These are phyloP conservation scores for Menidia beryllina DNA, from an alignment of 2,113 vertebrate species.

Conservation along the genomic window DNA sequence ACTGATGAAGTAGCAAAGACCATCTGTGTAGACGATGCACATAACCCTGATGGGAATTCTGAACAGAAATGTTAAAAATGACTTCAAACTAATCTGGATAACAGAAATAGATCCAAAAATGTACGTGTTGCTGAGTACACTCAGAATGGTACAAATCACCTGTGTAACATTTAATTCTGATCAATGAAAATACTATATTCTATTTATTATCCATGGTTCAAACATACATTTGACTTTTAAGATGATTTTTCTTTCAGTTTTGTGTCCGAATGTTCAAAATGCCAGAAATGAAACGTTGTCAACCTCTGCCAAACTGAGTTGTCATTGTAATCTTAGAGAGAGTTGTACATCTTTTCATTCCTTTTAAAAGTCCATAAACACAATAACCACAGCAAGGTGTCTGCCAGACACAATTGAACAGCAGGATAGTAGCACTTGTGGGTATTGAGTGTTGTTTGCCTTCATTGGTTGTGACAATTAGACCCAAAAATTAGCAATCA, in stretches of 20 bases:
- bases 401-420: slow-evolving; percentile 15
- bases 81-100: no score
- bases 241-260: not conserved
- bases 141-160: not conserved
- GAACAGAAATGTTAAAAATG: no score
- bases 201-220: not conserved
- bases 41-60: no score
- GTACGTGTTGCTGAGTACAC: not conserved
- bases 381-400: not conserved
- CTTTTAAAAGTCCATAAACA: slow-evolving; percentile 12
- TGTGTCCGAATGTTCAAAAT: no score
- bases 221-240: not conserved
- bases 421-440: slow-evolving; percentile 3
- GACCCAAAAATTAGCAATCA: slow-evolving; percentile 21
- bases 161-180: not conserved
- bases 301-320: not conserved
- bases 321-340: not conserved
- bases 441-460: not conserved
- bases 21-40: no score
- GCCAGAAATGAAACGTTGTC: no score
- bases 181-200: not conserved
- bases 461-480: slow-evolving; percentile 25
- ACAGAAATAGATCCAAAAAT: no score
- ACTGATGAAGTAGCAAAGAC: not conserved
- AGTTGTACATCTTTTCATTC: not conserved